Percentiles rank a stretch among this genome's conserved stretches.
Evolutionary conservation across 2,797 vertebrate genomes (phyloP).

Genomic region (Gymnothorax javanicus): DNA sequence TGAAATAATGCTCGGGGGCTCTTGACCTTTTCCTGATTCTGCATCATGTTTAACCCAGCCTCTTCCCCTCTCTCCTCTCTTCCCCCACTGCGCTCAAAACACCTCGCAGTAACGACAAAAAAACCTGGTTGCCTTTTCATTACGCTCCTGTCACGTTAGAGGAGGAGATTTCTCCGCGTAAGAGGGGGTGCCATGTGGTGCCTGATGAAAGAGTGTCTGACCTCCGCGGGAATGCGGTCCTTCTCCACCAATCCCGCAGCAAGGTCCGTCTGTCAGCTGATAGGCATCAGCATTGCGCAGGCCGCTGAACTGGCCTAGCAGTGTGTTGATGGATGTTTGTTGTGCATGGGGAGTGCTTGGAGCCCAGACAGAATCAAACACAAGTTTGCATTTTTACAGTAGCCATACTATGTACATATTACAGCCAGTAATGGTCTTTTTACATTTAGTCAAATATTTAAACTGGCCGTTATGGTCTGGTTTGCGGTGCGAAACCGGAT

Average conservation of each 20-base stretch:
- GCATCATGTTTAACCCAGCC: slow-evolving; percentile 36
- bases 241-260: slow-evolving; percentile 34
- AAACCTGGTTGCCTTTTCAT: slow-evolving; percentile 12
- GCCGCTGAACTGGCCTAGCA: slow-evolving; percentile 17
- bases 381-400: neutral
- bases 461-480: neutral
- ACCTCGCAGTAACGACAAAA: slow-evolving; percentile 19
- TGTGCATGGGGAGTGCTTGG: slow-evolving; percentile 48
- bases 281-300: slow-evolving; percentile 37
- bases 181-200: slow-evolving; percentile 9
- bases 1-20: slow-evolving; percentile 33
- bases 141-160: neutral
- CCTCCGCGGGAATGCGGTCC: slow-evolving; percentile 41
- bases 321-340: slow-evolving; percentile 45
- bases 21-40: slow-evolving; percentile 42
- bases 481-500: neutral
- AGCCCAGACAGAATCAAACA: neutral
- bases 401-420: neutral
- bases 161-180: neutral
- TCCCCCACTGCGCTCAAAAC: neutral
- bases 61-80: neutral
- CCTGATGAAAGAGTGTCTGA: slow-evolving; percentile 39
- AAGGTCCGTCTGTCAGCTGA: slow-evolving; percentile 50
- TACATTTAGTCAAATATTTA: neutral
- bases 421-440: neutral